Conservation (phyloP, 2,797 vertebrate species). For the Crax fasciolata region DNA sequence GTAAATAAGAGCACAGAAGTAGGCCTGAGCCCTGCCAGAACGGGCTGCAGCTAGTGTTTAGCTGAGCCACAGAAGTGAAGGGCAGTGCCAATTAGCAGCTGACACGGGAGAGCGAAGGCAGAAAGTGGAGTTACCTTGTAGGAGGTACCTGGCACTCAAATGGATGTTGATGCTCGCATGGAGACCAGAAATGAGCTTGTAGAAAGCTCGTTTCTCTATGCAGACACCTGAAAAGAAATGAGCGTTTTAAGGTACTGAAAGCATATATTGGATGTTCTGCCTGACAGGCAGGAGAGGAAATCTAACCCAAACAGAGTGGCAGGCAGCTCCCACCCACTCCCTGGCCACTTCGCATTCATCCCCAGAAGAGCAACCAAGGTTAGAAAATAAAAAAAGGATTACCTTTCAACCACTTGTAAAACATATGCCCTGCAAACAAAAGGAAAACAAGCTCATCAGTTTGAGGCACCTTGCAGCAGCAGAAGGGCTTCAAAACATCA, state of each 20-base stretch:
- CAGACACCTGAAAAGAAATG: constrained; percentile 86
- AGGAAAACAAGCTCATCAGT: constrained; percentile 27
- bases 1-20: not conserved
- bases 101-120: not conserved
- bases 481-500: not conserved
- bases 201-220: constrained; percentile 96
- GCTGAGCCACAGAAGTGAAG: not conserved
- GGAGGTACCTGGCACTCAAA: constrained; percentile 91
- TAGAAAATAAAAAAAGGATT: not conserved
- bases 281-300: not conserved
- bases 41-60: not conserved
- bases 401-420: constrained; percentile 96
- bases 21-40: not conserved
- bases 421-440: constrained; percentile 84
- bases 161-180: constrained; percentile 95
- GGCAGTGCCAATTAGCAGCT: too few species aligned
- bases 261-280: not conserved
- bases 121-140: constrained; percentile 85
- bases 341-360: fast-evolving
- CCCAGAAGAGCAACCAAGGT: not conserved
- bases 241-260: not conserved
- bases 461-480: not conserved
- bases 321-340: not conserved
- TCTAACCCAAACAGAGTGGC: not conserved
- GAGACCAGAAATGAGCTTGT: constrained; percentile 92